Percentiles rank a stretch among this genome's conserved stretches.
These are phyloP conservation scores for Heliconius eleuchia DNA, from an alignment of 1,140 invertebrate genomes.

Conservation along the genomic window DNA sequence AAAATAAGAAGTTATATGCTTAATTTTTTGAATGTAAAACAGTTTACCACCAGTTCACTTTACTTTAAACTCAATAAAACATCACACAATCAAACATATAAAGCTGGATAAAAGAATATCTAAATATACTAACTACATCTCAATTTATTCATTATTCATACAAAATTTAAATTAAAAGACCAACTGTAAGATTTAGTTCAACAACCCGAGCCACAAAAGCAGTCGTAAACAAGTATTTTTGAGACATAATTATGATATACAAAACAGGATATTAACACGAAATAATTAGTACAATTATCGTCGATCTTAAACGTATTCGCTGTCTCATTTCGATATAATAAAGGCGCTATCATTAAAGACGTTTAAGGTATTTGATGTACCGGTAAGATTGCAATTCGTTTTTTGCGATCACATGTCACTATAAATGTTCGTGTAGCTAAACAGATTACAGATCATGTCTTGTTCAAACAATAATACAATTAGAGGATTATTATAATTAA, in stretches of 20 bases:
- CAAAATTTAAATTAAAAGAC: neutral
- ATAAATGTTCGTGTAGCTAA: neutral
- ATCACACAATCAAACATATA: too few species aligned
- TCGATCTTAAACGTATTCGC: neutral
- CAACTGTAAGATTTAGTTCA: neutral
- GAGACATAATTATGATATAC: neutral
- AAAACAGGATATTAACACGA: constrained; percentile 9
- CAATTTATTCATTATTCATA: neutral
- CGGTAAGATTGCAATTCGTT: neutral
- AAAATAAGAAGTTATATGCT: too few species aligned
- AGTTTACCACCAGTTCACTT: too few species aligned
- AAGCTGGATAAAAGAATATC: too few species aligned
- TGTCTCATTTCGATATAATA: constrained; percentile 14
- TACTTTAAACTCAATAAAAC: too few species aligned
- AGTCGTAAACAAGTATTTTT: neutral
- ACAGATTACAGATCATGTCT: too few species aligned
- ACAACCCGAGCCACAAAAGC: neutral
- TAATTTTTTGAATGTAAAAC: too few species aligned
- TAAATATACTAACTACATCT: too few species aligned
- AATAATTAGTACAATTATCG: constrained; percentile 1
- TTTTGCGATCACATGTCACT: neutral
- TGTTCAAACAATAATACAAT: too few species aligned
- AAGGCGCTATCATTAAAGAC: constrained; percentile 15
- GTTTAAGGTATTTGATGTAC: constrained; percentile 18
- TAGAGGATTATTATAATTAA: too few species aligned